Evolutionary conservation across 2,888 invertebrate species (phyloP), one percentile per base, ranked within the genome.

Genomic region (Eupithecia inturbata): DNA sequence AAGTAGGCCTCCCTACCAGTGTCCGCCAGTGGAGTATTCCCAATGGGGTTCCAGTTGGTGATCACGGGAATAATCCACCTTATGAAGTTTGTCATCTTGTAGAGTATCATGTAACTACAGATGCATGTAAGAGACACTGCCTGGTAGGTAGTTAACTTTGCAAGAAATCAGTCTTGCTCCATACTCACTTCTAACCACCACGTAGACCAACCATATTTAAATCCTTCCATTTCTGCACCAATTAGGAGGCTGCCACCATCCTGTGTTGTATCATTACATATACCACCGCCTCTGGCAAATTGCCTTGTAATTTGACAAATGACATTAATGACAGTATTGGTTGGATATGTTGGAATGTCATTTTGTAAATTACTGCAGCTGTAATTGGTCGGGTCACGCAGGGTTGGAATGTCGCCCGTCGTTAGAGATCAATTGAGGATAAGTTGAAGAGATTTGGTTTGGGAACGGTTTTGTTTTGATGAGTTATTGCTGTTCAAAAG

Each of bases 311-410:
- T 91, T 89, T 84, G 80, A 86, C 88, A 89, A 90, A 91, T 91
- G 86, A 90, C 85, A 89, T 86, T 86, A 88, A 89, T 88, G 83
- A 88, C 83, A 87, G 85, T 90, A 91, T 91, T 84, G 90, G 87
- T 88, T 33, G 63, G 31, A 64, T 64, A 64, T 64, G 63, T 64
- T 78, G 89, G 91, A 91, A 91, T 91, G 91, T 91, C 90, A 91
- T 91, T 91, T 91, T 82, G 88, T 88, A 89, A 90, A 91, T 90
- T 90, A 85, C 84, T 73, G 53, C 39, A 70, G 83, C 82, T 83
- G 67, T 85, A 91, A 91, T 91, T 90, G 89, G 86, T 78, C 79
- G 80, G 85, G 89, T 72, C 91, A 91, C 91, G 91, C 87, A 91
- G 83, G 77, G 76, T 71, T 80, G 87, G 91, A 90, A 91, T 91